Evolutionary conservation across 2,888 invertebrate species (phyloP).

Genomic region (Synanthedon myopaeformis): DNA sequence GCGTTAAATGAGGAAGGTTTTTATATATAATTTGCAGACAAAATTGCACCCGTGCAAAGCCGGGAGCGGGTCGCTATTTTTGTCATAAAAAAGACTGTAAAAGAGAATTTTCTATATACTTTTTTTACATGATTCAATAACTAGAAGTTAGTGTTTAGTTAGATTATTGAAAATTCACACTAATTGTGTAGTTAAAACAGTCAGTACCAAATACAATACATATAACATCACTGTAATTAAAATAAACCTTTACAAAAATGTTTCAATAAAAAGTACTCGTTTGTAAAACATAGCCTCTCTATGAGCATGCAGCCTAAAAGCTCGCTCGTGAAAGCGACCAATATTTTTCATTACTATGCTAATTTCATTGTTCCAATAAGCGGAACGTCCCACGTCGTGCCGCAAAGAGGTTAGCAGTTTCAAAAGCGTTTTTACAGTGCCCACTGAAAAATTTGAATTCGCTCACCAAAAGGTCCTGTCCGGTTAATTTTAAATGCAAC

Average conservation of each 20-base stretch:
- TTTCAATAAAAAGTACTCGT: conserved; percentile 1
- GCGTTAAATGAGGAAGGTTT: no score
- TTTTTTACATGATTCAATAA: no score
- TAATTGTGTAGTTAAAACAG: no score
- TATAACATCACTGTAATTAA: no score
- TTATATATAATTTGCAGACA: no score
- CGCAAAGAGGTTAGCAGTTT: conserved; percentile 61
- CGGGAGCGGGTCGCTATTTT: no score
- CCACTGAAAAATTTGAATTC: conserved; percentile 60
- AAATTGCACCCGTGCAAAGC: no score
- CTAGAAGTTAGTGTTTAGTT: no score
- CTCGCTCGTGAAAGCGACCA: conserved; percentile 37
- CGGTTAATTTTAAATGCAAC: conserved; percentile 61
- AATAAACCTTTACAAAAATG: neutral
- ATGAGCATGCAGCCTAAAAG: conserved; percentile 20
- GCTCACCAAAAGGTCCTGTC: conserved; percentile 42
- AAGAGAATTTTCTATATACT: no score
- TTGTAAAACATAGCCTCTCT: conserved; percentile 9
- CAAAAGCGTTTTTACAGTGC: conserved; percentile 51
- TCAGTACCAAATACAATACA: no score
- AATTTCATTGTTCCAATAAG: conserved; percentile 67
- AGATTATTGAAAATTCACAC: no score
- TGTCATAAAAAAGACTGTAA: no score
- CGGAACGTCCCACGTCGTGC: conserved; percentile 36
- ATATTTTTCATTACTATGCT: conserved; percentile 70